Evolutionary conservation across 2,797 vertebrate genomes (phyloP).

Genomic region (Sebastes trivittatus): DNA sequence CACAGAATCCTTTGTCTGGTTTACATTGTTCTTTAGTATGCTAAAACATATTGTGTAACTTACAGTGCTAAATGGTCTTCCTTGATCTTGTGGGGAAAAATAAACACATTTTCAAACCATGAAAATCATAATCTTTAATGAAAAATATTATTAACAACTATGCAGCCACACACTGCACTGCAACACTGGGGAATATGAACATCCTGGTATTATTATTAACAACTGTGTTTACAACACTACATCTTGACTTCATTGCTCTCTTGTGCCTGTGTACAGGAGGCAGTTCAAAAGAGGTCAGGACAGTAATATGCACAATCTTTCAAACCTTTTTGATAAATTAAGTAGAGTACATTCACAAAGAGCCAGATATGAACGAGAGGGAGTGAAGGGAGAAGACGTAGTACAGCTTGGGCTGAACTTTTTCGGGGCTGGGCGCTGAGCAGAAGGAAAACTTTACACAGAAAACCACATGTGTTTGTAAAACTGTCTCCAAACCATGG

Average conservation of each 20-base stretch:
- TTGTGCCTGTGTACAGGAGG: neutral
- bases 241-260: neutral
- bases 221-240: conserved; percentile 22
- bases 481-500: conserved; percentile 36
- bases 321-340: conserved; percentile 39
- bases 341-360: conserved; percentile 6
- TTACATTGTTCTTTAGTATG: neutral
- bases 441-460: conserved; percentile 64
- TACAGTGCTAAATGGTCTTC: neutral
- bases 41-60: neutral
- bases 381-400: neutral
- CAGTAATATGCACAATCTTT: conserved; percentile 9
- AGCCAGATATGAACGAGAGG: neutral
- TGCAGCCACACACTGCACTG: conserved; percentile 1
- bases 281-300: neutral
- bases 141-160: conserved; percentile 45
- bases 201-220: conserved; percentile 16
- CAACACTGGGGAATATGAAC: conserved; percentile 28
- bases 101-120: conserved; percentile 11
- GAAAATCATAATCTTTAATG: conserved; percentile 60
- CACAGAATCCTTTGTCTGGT: neutral
- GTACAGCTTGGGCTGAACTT: neutral
- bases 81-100: neutral
- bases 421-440: conserved; percentile 17
- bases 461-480: conserved; percentile 57